Base-by-base conservation (phyloP, 1,140 invertebrate genomes). In the Sarcophaga peregrina region DNA sequence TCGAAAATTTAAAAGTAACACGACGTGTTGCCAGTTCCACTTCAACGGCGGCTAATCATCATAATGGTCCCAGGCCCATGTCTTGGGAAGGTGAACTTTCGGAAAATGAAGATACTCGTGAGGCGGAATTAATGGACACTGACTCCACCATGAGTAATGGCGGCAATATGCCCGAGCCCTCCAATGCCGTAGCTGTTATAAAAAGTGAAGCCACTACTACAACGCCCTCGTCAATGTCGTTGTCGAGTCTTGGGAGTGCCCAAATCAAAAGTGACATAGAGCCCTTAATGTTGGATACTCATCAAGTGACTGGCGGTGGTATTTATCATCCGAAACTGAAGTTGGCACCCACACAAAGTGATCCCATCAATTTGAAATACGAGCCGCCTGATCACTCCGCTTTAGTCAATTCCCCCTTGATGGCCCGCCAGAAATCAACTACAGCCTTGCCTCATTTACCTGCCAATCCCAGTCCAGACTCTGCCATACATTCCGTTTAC, bases 81-180 rank as follows among this genome's bases (percentile, higher is more conserved):
- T 97, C 96, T 3, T 97, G 96, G 96, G 96, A 97, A 89, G 96
- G 96, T 15, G 96, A 97, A 90, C 91, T 97, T 0, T 97, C 96
- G 1, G 96, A 97, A 86, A 86, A 93, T 89, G 88, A 89, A 75
- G 80, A 62, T 62, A 86, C 84, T 48, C 3, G 75, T 3, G 87
- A 85, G 11, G 88, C 94, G 91, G 91, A 90, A 62, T 83, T 88
- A 6, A 90, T 90, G 90, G 90, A 90, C 25, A 89, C 88, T n/a
- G 89, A 90, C 45, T 84, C 84, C 50, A 84, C 85, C n/a, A 54
- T 84, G 37, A 85, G 83, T 17, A 85, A 83, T 82, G 84, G 84
- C 11, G 68, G 13, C 5, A 45, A n/a, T 8, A 5, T 5, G 8
- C 75, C 48, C 7, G 75, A 78, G 20, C 75, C 75, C 47, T 50